Conservation (phyloP, 2,888 invertebrate species). For the Acanthosoma haemorrhoidale region DNA sequence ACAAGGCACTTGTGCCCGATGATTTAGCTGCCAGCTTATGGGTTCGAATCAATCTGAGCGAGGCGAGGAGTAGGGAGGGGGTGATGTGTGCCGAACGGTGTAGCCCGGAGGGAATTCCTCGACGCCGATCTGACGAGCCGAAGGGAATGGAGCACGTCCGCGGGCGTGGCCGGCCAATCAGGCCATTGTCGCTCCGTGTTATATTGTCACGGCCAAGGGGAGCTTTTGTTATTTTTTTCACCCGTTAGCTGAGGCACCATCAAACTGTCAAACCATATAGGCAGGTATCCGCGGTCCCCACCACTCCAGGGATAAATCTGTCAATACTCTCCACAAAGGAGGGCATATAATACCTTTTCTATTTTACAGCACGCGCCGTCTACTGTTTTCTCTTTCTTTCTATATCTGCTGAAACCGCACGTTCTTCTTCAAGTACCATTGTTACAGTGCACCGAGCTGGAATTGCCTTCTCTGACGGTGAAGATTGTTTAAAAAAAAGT, state of each 20-base stretch:
- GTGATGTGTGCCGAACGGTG: background rate
- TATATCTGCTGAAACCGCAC: background rate
- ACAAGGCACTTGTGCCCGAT: too few species aligned
- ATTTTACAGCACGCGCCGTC: slow-evolving; percentile 20
- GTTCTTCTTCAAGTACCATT: background rate
- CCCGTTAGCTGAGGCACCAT: slow-evolving; percentile 14
- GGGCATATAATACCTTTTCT: slow-evolving; percentile 17
- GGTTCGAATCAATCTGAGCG: background rate
- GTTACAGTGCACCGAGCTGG: background rate
- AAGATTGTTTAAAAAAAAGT: slow-evolving; percentile 10
- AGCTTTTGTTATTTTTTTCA: slow-evolving; percentile 23
- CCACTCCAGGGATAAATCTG: slow-evolving; percentile 9
- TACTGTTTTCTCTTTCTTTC: slow-evolving; percentile 2
- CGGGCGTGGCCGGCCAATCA: slow-evolving; percentile 9
- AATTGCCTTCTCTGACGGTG: background rate
- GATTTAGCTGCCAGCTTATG: background rate
- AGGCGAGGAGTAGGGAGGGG: background rate
- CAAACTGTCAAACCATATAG: slow-evolving; percentile 27
- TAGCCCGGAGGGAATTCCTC: background rate
- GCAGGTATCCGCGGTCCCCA: background rate
- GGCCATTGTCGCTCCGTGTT: slow-evolving; percentile 18
- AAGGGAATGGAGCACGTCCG: too few species aligned
- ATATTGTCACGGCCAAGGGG: slow-evolving; percentile 17
- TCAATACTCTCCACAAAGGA: slow-evolving; percentile 6
- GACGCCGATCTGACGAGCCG: too few species aligned